These are phyloP conservation scores for Pseudomyrmex sp. DNA, from an alignment of 1,140 invertebrate genomes.

Conservation along the genomic window DNA sequence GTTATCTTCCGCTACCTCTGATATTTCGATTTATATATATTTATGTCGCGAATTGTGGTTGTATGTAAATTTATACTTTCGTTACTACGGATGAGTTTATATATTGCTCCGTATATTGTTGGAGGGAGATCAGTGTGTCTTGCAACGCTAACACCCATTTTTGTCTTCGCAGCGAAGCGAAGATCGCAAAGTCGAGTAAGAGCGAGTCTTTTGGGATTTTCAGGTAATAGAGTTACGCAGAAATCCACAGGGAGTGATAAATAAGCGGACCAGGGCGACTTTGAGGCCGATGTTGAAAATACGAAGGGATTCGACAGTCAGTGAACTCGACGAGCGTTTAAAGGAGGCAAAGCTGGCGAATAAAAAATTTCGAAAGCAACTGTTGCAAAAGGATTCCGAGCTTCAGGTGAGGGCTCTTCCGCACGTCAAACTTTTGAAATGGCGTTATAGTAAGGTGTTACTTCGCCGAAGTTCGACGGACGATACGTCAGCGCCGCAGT, in stretches of 20 bases:
- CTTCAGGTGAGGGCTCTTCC: conserved; percentile 87
- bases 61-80: too few species aligned
- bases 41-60: too few species aligned
- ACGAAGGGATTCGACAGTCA: conserved; percentile 89
- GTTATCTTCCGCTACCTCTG: too few species aligned
- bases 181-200: background rate
- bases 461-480: background rate
- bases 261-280: conserved; percentile 92
- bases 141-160: too few species aligned
- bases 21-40: too few species aligned
- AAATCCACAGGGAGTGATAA: conserved; percentile 94
- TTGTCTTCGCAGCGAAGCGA: background rate
- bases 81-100: too few species aligned
- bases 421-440: conserved; percentile 36
- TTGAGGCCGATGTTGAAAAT: conserved; percentile 91
- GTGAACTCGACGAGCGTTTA: conserved; percentile 92
- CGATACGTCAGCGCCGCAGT: background rate
- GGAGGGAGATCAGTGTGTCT: background rate
- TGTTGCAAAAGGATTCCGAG: conserved; percentile 92
- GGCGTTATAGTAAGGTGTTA: conserved; percentile 17
- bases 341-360: conserved; percentile 92
- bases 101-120: too few species aligned
- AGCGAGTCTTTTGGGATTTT: conserved; percentile 57
- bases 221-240: conserved; percentile 95
- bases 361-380: conserved; percentile 91